Evolutionary conservation across 2,888 invertebrate genomes (phyloP), one percentile per base, ranked within the genome.

Genomic region (Lycophotia porphyrea): DNA sequence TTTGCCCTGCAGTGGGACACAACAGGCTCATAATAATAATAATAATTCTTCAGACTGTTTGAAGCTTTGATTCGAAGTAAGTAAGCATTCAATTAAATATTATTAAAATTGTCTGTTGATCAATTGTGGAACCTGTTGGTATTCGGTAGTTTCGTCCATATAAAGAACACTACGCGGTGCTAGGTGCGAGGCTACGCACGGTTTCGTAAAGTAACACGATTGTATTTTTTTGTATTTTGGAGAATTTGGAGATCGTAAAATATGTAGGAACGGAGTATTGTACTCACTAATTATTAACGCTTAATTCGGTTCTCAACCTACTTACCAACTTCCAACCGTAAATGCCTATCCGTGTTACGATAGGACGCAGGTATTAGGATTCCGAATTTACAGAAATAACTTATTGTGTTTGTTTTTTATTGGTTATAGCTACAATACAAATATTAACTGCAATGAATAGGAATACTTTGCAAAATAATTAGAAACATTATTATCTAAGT

Each of bases 301-400:
- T 60, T 34, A 24, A 36, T 61, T 61, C 13, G 36, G 21, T 52
- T 42, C 9, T 3, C 8, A 64, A 64, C 39, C 39, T 31, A 74
- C 47, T 2, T 60, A 36, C 13, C 1, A n/a, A 31, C 8, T 39
- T 27, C 70, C 8, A 24, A n/a, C 24, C 47, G 21, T 39, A 79
- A 78, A 27, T 60, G 8, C 47, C 9, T 60, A 1, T 27, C 80
- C 42, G 27, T 76, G 39, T 79, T 34, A n/a, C 13, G 5, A 75
- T 39, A 21, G 1, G 8, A 34, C 3, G 34, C 5, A 34, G 3
- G 3, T 34, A 4, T 15, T n/a, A 7, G n/a, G 15, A 55, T 36
- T 31, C n/a, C 1, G 34, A 72, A 42, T 42, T 60, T 80, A 31
- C 60, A 49, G 60, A 61, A 71, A 78, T 0, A 60, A 24, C 34